Evolutionary conservation across 2,888 invertebrate species (phyloP), one percentile per base, ranked within the genome.

Genomic region (Cremastinae sp.): DNA sequence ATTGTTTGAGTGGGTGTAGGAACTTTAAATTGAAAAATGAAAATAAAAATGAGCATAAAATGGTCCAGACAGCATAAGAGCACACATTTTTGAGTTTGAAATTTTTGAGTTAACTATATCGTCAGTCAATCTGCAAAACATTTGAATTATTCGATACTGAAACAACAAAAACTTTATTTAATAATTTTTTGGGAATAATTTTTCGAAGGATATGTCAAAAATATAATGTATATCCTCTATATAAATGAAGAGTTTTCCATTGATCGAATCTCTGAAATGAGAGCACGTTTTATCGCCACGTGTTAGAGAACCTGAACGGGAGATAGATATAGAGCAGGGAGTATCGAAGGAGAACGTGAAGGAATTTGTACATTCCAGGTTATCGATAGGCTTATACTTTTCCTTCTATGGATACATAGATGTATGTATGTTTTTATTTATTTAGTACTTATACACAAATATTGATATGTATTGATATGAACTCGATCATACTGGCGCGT

Each of bases 201-300:
- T 51, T 16, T 16, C 3, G 9, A 61, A 8, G 49, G 12, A 61
- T 43, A 1, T 39, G 16, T 56, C 1, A 22, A 28, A 10, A 35
- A 8, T 22, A 49, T 45, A 20, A 62, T 35, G 68, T 58, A 8
- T 16, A 64, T 68, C 58, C 9, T 43, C 37, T 56, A 8, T n/a
- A 37, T 39, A 59, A 64, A 73, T 76, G 59, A 53, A 62, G 41
- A 61, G 65, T 28, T 56, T 47, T 35, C 18, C 59, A 56, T 37
- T 64, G 58, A 64, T 58, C 56, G 45, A 64, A 74, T 74, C 58
- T 55, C 18, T 47, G 39, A 12, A 53, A 4, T 12, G 43, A 69
- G 73, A 77, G 65, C 69, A 69, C 76, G 73, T 77, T 74, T 77
- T 77, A 77, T 77, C 73, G 61, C 59, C 37, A 49, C 47, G 59